phyloP scores from a whole-genome alignment of 2,113 vertebrate genomes.

The Mesembrinibis cayennensis region DNA sequence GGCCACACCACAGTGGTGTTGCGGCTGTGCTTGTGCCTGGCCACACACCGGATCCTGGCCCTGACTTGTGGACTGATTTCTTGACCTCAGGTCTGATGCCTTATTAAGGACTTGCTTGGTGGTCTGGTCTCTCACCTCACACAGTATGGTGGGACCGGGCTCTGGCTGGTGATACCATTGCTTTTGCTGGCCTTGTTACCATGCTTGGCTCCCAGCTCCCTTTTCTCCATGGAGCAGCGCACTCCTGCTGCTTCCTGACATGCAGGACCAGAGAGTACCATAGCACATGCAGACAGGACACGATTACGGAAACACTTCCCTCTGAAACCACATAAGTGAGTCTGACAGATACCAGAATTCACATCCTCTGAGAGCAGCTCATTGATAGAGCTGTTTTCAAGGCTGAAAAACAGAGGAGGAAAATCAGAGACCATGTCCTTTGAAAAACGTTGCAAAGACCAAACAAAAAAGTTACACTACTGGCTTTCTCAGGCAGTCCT shows the following conservation, averaged over 20 bases:
- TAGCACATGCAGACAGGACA: neutral
- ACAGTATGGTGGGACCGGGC: neutral
- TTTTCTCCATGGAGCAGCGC: neutral
- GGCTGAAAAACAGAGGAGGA: neutral
- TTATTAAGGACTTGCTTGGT: neutral
- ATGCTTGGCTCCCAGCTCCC: neutral
- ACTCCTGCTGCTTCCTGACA: neutral
- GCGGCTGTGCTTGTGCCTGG: neutral
- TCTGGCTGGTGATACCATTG: neutral
- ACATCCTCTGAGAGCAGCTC: neutral
- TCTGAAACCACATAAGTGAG: neutral
- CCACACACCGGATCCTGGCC: neutral
- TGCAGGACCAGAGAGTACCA: neutral
- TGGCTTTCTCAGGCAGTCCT: neutral
- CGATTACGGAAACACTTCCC: neutral
- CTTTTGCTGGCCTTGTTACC: neutral
- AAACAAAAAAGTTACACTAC: neutral
- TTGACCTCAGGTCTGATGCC: neutral
- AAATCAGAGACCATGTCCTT: neutral
- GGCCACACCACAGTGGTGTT: neutral
- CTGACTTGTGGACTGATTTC: neutral
- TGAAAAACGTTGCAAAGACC: neutral
- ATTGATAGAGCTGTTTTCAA: neutral
- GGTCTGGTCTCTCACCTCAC: neutral
- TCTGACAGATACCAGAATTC: neutral